Evolutionary conservation across 2,888 invertebrate genomes (phyloP), one percentile per base, ranked within the genome.

Genomic region (Hololepta plana): DNA sequence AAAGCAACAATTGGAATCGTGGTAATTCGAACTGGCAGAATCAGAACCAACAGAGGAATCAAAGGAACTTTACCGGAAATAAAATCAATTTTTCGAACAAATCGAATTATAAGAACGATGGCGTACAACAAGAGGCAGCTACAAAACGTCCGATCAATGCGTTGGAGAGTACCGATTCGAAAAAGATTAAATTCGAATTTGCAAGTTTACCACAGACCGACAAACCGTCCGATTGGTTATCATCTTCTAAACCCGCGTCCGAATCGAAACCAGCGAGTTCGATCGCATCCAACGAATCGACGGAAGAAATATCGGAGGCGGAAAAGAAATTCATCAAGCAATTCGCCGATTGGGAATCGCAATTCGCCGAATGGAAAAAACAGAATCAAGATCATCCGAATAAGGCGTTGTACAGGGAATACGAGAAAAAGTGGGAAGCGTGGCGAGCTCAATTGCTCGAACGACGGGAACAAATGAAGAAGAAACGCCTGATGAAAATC

Each of bases 331-430:
- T 91, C 55, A 82, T 85, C 46, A 71, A 74, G 33, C 82, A 90
- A 51, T 90, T 90, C 49, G 67, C 72, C 42, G 75, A 82, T 45
- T 91, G 90, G 90, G 87, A 88, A 53, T 69, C 79, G 38, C 82
- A 90, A 49, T 90, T 88, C 50, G 73, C 79, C 42, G 77, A 77
- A 41, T 91, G 91, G 91, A 82, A 81, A 47, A 69, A 72, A 34
- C 81, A 87, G 44, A 91, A 91, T 58, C 75, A 73, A 16, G 80
- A 84, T 51, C 88, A 90, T 58, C 90, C 90, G 1, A 87, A 90
- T 49, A 81, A 77, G 52, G 72, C 73, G 53, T 79, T 81, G 38
- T 84, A 84, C 46, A 64, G 64, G 39, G 74, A 81, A 42, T 90
- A 88, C 53, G 84, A 88, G 53, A 68, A 75, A 26, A 85, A 84